Evolutionary conservation across 2,797 vertebrate genomes (phyloP), one percentile per base, ranked within the genome.

Genomic region (Sitta carolinensis): DNA sequence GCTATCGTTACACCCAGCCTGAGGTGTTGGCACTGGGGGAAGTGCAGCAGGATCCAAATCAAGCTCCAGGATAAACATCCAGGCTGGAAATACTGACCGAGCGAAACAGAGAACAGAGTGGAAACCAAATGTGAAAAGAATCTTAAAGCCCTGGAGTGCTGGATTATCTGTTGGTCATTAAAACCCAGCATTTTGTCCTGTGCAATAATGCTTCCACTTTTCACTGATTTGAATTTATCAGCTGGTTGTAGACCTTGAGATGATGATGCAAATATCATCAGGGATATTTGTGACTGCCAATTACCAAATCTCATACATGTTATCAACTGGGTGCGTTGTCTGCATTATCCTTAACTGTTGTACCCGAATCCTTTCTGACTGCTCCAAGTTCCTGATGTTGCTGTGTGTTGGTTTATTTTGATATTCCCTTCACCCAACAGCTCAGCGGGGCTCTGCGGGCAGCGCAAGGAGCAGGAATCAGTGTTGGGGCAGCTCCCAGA

Each of bases 391-490:
- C 36, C 36, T 36, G 10, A 36, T 36, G 36, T 36, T 36, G 36
- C 36, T 36, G 36, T 36, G 36, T 36, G 10, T 36, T 36, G 36
- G 36, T 36, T 36, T 36, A 36, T 36, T 36, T 36, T 36, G 36
- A 36, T 36, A 36, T 36, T 36, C 36, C 55, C 34, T 32, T 22
- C 67, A 7, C 40, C 4, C 27, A 8, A 1, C 0, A 36, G 0
- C 11, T 13, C 13, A 2, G 13, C 0, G 7, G 26, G 67, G 47
- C 5, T 57, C 8, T 48, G 29, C 1, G 20, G 86, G 70, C 30
- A 42, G 51, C 1, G 7, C 38, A 5, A 38, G 64, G 16, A 43
- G 47, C 9, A 5, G 17, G 59, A 23, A 8, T 17, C 0, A 3
- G 18, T 2, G 2, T 0, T 4, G 34, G 51, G 29, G 38, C 43